phyloP scores from a whole-genome alignment of 2,888 invertebrate genomes.

The Limnephilus marmoratus region DNA sequence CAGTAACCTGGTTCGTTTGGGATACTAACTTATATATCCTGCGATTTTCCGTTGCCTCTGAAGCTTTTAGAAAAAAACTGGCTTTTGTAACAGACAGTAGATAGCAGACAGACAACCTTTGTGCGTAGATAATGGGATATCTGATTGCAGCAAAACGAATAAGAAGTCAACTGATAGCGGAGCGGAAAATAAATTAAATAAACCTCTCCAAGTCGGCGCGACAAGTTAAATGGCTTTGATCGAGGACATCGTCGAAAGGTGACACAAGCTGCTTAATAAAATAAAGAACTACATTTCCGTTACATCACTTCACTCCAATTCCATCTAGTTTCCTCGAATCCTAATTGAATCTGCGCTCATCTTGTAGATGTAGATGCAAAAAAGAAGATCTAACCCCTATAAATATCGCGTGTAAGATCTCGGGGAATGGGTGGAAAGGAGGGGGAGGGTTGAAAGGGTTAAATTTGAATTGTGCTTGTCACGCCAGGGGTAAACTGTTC shows the following conservation, averaged over 20 bases:
- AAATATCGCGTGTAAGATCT: neutral
- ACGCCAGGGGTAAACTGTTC: slow-evolving; percentile 29
- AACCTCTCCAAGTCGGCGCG: neutral
- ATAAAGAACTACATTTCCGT: neutral
- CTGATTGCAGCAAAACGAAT: neutral
- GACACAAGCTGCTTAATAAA: neutral
- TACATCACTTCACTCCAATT: neutral
- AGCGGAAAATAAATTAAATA: neutral
- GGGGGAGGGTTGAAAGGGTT: slow-evolving; percentile 15
- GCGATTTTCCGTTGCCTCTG: neutral
- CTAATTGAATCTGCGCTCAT: neutral
- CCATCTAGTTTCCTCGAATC: neutral
- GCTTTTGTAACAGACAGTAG: neutral
- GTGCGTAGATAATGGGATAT: neutral
- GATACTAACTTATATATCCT: neutral
- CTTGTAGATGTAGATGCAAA: neutral
- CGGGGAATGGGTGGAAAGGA: neutral
- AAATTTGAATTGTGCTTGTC: slow-evolving; percentile 34
- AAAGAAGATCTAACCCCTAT: neutral
- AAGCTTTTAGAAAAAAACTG: neutral
- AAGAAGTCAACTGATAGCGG: neutral
- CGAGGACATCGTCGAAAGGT: neutral
- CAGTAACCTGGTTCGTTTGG: too few species aligned
- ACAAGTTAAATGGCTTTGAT: neutral
- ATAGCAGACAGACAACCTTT: neutral